Evolutionary conservation across 2,797 vertebrate genomes (phyloP), one percentile per base, ranked within the genome.

Genomic region (Peromyscus eremicus): DNA sequence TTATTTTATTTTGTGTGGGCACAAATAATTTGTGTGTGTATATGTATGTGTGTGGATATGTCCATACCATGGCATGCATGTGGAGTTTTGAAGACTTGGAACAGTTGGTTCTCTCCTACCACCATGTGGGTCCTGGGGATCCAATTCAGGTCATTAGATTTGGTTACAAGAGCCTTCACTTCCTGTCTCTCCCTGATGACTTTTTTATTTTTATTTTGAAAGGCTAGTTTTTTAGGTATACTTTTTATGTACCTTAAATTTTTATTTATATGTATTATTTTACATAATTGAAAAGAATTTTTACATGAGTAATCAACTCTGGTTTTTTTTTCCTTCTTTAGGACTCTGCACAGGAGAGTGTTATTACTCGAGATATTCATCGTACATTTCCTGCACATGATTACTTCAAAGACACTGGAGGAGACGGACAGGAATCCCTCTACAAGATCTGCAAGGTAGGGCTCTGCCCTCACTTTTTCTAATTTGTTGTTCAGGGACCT

Each of bases 401-500:
- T 98, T 99, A 99, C 98, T 99, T 99, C 97, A 99, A 99, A 98
- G 99, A 99, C 96, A 99, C 99, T 0, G 99, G 99, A 57, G 99
- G 99, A 95, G 99, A 99, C 1, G 99, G 99, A 70, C 99, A 99
- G 93, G 99, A 99, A 97, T 99, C 99, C 6, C 99, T 99, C 3
- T 99, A 99, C 97, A 99, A 99, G 98, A 99, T 99, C 98, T 99
- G 99, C 98, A 99, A 99, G 99, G 99, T 99, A 98, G 98, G 98
- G 64, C 49, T 93, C 80, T 89, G 8, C 2, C 23, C 32, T 94
- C 4, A 43, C 21, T 71, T 94, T n/a, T 94, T 94, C 75, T 76
- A 83, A 68, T 29, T 80, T 17, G 34, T 73, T 92, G 49, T 83
- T 62, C 4, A 81, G 37, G 43, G 91, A 57, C 5, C 5, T 23